Evolutionary conservation across 2,797 vertebrate species (phyloP).

Genomic region (Schizothorax lantsangensis): DNA sequence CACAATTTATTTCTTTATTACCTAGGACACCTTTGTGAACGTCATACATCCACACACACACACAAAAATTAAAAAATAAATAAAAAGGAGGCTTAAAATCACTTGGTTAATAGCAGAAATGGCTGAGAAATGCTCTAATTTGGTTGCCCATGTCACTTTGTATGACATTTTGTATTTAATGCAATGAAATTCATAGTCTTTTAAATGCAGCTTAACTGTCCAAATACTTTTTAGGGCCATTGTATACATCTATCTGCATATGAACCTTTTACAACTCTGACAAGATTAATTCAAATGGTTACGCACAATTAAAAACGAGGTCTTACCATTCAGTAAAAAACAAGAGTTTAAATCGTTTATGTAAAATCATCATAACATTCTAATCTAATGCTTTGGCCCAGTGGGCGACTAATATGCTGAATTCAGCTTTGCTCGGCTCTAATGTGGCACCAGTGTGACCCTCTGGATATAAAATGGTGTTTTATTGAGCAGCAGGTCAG

Average conservation of each 20-base stretch:
- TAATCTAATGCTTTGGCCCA: constrained; percentile 45
- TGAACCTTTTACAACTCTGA: not conserved
- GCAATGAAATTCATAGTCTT: not conserved
- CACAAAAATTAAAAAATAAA: not conserved
- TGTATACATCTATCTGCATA: not conserved
- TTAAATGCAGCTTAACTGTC: not conserved
- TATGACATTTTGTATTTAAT: not conserved
- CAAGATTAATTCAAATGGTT: constrained; percentile 23
- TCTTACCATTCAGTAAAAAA: constrained; percentile 20
- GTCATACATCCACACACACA: too few relatives aligned
- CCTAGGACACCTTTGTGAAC: not conserved
- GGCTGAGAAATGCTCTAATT: not conserved
- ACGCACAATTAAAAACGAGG: constrained; percentile 10
- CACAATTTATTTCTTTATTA: not conserved
- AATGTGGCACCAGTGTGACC: constrained; percentile 22
- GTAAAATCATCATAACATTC: constrained; percentile 46
- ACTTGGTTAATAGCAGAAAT: not conserved
- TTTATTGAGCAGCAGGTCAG: constrained; percentile 43
- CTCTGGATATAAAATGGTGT: constrained; percentile 47
- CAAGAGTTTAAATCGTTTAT: constrained; percentile 27
- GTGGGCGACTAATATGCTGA: constrained; percentile 32
- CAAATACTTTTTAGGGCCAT: not conserved
- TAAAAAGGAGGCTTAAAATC: not conserved
- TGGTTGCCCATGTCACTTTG: not conserved
- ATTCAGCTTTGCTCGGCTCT: constrained; percentile 24